These are phyloP conservation scores for Cacatua alba DNA, from an alignment of 2,113 vertebrate genomes.

Conservation along the genomic window DNA sequence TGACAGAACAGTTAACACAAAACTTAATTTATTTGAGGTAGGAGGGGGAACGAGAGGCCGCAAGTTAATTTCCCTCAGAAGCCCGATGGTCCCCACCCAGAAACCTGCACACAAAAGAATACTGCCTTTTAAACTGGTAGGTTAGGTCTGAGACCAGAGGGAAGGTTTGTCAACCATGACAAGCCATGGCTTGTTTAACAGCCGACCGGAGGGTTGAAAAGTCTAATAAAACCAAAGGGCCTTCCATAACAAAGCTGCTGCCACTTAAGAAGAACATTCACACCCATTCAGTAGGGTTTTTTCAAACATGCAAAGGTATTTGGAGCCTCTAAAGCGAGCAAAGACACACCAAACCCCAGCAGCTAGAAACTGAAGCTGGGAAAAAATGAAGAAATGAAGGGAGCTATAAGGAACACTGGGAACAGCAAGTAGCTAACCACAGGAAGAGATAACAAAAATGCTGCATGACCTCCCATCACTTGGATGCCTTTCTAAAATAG, in stretches of 20 bases:
- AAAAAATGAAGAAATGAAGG: background rate
- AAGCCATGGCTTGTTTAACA: slow-evolving; percentile 58
- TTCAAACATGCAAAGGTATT: background rate
- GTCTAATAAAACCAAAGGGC: slow-evolving; percentile 57
- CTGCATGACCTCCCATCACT: slow-evolving; percentile 34
- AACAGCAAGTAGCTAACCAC: slow-evolving; percentile 14
- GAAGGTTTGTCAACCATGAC: slow-evolving; percentile 67
- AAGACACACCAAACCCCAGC: background rate
- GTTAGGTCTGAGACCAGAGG: slow-evolving; percentile 65
- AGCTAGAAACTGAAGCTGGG: background rate
- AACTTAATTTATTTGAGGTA: background rate
- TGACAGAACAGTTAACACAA: slow-evolving; percentile 34
- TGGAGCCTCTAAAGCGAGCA: background rate
- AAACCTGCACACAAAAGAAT: slow-evolving; percentile 58
- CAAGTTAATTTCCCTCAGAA: slow-evolving; percentile 22
- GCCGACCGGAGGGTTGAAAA: slow-evolving; percentile 46
- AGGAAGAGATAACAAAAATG: slow-evolving; percentile 54
- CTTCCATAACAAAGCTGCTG: slow-evolving; percentile 58
- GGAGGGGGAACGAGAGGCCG: background rate
- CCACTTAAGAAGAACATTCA: slow-evolving; percentile 33
- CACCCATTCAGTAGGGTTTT: slow-evolving; percentile 14
- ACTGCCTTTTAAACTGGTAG: slow-evolving; percentile 67
- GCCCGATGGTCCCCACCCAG: slow-evolving; percentile 52
- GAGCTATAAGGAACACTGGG: background rate
- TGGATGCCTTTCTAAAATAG: slow-evolving; percentile 67